Conservation (phyloP, 2,797 vertebrate species). For the Esox lucius region DNA sequence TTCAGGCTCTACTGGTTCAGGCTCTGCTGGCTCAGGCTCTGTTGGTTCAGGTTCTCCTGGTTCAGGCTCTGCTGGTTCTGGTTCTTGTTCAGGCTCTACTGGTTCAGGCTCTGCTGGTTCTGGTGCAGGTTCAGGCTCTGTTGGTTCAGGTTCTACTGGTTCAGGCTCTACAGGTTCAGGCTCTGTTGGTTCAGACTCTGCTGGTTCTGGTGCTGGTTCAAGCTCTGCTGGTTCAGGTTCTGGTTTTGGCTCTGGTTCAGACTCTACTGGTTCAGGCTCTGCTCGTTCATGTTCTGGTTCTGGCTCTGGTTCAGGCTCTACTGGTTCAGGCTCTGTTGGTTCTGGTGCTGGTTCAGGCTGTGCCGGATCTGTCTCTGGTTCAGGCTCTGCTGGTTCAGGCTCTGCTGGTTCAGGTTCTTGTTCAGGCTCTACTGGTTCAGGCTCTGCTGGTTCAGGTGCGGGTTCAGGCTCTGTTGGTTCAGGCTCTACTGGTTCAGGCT, state of each 20-base stretch:
- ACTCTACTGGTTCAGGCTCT: not conserved
- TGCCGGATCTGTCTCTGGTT: no score
- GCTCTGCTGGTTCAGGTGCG: no score
- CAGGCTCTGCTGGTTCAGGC: not conserved
- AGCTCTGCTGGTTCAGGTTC: not conserved
- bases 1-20: no score
- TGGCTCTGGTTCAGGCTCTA: no score
- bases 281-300: not conserved
- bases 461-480: not conserved
- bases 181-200: not conserved
- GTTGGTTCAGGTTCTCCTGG: no score
- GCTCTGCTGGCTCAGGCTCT: no score
- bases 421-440: not conserved
- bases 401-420: not conserved
- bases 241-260: slow-evolving; percentile 1
- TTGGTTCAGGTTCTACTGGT: not conserved
- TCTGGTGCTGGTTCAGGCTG: not conserved
- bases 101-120: not conserved
- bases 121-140: not conserved
- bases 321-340: no score
- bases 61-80: no score
- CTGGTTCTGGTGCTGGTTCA: not conserved
- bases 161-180: not conserved
- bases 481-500: not conserved
- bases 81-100: not conserved